Percentiles rank a stretch among this genome's conserved stretches.
phyloP scores from a whole-genome alignment of 2,113 vertebrate genomes.

The Gambusia affinis region DNA sequence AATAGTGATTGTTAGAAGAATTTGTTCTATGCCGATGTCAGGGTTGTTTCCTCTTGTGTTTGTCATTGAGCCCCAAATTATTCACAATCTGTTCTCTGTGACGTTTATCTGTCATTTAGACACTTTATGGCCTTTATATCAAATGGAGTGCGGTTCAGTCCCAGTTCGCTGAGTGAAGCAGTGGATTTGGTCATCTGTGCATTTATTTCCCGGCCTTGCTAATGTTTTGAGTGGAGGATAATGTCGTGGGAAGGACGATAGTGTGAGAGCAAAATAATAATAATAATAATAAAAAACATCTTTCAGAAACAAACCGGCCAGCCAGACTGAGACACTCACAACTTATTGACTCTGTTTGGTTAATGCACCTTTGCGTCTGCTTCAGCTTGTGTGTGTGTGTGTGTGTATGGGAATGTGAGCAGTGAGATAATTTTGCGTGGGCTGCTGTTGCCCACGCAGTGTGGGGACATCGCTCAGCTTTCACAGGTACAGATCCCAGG shows the following conservation, averaged over 20 bases:
- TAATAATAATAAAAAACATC: slow-evolving; percentile 54
- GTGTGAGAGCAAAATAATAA: slow-evolving; percentile 44
- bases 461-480: slow-evolving; percentile 63
- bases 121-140: not conserved
- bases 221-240: slow-evolving; percentile 24
- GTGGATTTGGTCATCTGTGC: not conserved
- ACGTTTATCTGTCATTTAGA: not conserved
- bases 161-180: not conserved
- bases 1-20: too few relatives aligned
- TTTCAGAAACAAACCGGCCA: slow-evolving; percentile 40
- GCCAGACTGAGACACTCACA: slow-evolving; percentile 38
- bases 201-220: slow-evolving; percentile 40
- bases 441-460: slow-evolving; percentile 51
- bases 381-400: slow-evolving; percentile 13
- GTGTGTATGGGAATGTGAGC: slow-evolving; percentile 48
- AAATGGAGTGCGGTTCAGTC: not conserved
- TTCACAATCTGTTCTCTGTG: not conserved
- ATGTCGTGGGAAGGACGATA: slow-evolving; percentile 3
- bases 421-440: slow-evolving; percentile 62
- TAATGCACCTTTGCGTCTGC: slow-evolving; percentile 27
- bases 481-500: slow-evolving; percentile 72
- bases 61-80: not conserved
- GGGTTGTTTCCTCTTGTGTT: too few relatives aligned
- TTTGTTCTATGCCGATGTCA: too few relatives aligned
- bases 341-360: slow-evolving; percentile 38